Percentiles rank a stretch among this genome's conserved stretches.
phyloP scores from a whole-genome alignment of 2,797 vertebrate species.

The Aselliscus stoliczkanus region DNA sequence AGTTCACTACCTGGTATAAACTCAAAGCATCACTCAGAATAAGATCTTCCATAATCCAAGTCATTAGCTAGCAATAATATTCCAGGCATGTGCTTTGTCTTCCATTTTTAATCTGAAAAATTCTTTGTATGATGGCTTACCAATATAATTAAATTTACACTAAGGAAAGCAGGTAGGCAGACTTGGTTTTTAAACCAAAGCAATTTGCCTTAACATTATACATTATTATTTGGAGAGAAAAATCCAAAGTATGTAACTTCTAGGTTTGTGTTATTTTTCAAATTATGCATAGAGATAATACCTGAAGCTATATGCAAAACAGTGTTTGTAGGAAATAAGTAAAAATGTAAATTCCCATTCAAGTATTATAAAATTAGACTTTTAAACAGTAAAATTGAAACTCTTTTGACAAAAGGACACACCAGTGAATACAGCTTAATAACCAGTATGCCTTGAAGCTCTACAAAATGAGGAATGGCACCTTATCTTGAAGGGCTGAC shows the following conservation, averaged over 20 bases:
- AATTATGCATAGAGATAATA: not conserved
- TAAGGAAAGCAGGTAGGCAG: not conserved
- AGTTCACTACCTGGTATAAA: not conserved
- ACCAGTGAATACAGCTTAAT: not conserved
- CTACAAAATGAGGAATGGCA: not conserved
- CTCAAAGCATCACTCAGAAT: not conserved
- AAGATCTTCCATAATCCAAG: not conserved
- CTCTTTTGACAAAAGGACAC: not conserved
- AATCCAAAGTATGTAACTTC: not conserved
- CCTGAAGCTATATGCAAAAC: not conserved
- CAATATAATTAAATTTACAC: not conserved
- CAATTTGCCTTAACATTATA: not conserved
- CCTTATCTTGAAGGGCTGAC: not conserved
- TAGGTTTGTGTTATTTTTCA: not conserved
- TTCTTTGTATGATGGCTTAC: not conserved
- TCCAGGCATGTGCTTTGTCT: not conserved
- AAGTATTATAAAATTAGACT: not conserved
- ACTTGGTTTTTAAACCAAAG: not conserved
- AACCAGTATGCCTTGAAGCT: not conserved
- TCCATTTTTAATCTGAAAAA: slow-evolving; percentile 10
- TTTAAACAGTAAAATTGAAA: not conserved
- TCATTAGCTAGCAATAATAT: not conserved
- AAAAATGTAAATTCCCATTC: not conserved
- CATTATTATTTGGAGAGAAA: not conserved
- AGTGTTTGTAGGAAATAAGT: not conserved